phyloP scores from a whole-genome alignment of 2,797 vertebrate genomes.

The Paratrypauchen microcephalus region DNA sequence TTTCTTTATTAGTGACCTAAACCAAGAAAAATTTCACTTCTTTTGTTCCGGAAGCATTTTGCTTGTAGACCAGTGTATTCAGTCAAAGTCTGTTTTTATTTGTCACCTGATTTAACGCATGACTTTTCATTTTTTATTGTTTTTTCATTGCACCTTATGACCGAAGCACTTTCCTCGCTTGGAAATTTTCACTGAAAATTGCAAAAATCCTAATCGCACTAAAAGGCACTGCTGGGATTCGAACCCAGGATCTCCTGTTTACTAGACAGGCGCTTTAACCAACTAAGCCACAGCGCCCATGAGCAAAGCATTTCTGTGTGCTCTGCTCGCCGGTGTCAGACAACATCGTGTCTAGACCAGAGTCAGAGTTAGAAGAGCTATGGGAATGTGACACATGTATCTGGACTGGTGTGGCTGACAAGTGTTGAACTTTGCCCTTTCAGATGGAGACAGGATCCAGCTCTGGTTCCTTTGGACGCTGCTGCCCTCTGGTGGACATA shows the following conservation, averaged over 20 bases:
- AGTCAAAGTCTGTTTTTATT: too few relatives aligned
- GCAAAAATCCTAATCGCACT: neutral
- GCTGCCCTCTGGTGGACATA: conserved; percentile 56
- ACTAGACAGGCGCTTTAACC: conserved; percentile 20
- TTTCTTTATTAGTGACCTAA: too few relatives aligned
- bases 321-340: neutral
- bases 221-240: conserved; percentile 34
- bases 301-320: neutral
- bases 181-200: neutral
- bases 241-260: conserved; percentile 20
- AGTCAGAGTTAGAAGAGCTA: fast-evolving
- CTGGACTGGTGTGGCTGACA: neutral
- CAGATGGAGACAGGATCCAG: neutral
- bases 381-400: neutral
- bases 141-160: too few relatives aligned
- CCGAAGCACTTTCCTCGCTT: too few relatives aligned
- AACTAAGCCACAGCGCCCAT: conserved; percentile 23
- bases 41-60: too few relatives aligned
- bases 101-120: too few relatives aligned
- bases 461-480: conserved; percentile 6
- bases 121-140: too few relatives aligned
- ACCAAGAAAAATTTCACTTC: too few relatives aligned
- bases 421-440: neutral
- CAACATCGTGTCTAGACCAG: neutral
- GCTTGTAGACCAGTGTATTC: too few relatives aligned